phyloP scores from a whole-genome alignment of 2,113 vertebrate genomes.

The Cavia aperea region DNA sequence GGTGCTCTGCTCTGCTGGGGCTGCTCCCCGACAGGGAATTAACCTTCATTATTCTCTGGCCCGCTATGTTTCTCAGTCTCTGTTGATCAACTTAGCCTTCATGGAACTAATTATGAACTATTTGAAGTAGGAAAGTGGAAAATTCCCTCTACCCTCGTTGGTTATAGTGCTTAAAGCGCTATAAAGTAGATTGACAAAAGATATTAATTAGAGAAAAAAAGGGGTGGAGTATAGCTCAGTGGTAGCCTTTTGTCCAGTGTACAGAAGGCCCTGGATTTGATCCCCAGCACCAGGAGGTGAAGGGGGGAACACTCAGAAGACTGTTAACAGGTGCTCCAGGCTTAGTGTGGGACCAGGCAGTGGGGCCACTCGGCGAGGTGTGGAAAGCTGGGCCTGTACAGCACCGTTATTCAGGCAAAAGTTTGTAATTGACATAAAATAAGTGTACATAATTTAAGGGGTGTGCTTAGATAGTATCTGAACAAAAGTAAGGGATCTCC shows the following conservation, averaged over 20 bases:
- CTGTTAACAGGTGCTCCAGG: background rate
- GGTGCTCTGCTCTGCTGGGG: background rate
- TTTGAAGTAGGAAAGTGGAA: background rate
- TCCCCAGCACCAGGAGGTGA: background rate
- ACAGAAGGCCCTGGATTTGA: background rate
- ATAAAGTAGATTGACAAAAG: background rate
- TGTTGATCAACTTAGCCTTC: background rate
- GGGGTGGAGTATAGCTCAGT: background rate
- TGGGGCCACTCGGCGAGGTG: background rate
- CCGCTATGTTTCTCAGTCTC: background rate
- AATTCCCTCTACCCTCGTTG: background rate
- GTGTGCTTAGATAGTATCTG: background rate
- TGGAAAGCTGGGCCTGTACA: background rate
- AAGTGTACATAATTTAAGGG: background rate
- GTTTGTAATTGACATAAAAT: background rate
- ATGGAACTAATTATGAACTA: background rate
- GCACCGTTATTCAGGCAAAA: background rate
- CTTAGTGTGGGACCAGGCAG: background rate
- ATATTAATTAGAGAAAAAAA: background rate
- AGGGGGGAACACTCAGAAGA: background rate
- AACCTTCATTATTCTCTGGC: background rate
- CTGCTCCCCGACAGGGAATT: background rate
- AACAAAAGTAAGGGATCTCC: background rate
- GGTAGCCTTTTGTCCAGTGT: background rate
- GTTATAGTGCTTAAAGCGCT: background rate